Conservation (phyloP, 2,797 vertebrate genomes). For the Dromococcyx pavoninus region DNA sequence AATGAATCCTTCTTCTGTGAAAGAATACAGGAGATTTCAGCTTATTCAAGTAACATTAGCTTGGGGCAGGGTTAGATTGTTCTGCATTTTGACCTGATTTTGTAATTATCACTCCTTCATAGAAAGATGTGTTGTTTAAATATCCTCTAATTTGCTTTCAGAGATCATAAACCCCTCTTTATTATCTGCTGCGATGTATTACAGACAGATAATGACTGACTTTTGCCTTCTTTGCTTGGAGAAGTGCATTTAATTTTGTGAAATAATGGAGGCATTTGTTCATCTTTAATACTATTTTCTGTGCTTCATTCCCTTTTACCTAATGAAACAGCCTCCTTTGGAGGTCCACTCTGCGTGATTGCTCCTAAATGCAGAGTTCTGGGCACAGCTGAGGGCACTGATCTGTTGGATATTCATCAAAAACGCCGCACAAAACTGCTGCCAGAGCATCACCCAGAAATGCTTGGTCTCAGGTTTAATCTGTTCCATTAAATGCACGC, state of each 20-base stretch:
- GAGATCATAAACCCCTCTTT: conserved; percentile 69
- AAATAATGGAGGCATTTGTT: conserved; percentile 62
- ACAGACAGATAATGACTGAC: conserved; percentile 71
- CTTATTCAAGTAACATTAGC: conserved; percentile 3
- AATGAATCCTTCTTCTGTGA: background rate
- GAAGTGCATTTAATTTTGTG: conserved; percentile 62
- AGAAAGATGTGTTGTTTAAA: conserved; percentile 60
- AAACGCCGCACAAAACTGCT: background rate
- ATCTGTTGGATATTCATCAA: background rate
- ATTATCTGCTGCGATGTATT: conserved; percentile 59
- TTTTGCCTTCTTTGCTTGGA: conserved; percentile 56
- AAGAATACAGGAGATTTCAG: background rate
- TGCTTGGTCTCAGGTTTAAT: background rate
- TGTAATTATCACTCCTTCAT: conserved; percentile 57
- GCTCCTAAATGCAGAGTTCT: background rate
- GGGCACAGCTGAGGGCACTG: background rate
- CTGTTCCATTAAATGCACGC: background rate
- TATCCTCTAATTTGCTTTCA: conserved; percentile 64
- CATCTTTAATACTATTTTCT: conserved; percentile 18
- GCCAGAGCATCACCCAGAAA: background rate
- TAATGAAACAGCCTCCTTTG: background rate
- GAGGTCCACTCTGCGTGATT: background rate
- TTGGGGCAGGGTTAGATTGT: conserved; percentile 1
- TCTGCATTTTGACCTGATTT: conserved; percentile 60
- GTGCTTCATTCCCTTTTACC: conserved; percentile 38